phyloP scores from a whole-genome alignment of 2,888 invertebrate genomes.

The Heterodera filipjevi region DNA sequence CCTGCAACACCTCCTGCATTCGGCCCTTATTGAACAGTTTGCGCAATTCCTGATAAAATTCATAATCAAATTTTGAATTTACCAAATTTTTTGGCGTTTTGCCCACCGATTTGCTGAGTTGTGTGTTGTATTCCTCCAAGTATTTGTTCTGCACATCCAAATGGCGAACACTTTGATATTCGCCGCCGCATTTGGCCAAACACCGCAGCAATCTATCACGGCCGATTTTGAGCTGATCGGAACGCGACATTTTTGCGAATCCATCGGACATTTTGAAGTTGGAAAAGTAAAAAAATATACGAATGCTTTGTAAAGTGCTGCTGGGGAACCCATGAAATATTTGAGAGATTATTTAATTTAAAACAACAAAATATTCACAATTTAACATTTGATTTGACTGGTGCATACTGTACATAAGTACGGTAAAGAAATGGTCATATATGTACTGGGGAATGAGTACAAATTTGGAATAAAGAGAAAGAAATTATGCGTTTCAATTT shows the following conservation, averaged over 20 bases:
- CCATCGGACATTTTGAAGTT: constrained; percentile 5
- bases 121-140: background rate
- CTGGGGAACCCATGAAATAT: no score
- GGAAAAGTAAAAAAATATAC: background rate
- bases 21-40: background rate
- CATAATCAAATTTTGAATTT: background rate
- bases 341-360: no score
- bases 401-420: no score
- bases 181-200: constrained; percentile 1
- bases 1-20: constrained; percentile 1
- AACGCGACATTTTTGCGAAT: background rate
- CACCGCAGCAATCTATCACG: background rate
- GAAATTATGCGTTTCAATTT: no score
- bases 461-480: no score
- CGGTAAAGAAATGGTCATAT: no score
- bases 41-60: background rate
- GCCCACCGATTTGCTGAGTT: constrained; percentile 2
- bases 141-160: constrained; percentile 7
- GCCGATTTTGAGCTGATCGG: constrained; percentile 4
- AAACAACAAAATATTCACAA: no score
- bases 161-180: background rate
- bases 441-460: no score
- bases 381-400: no score
- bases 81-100: background rate
- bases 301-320: no score